Conservation (phyloP, 1,140 invertebrate species). For the Drosophila bifasciata region DNA sequence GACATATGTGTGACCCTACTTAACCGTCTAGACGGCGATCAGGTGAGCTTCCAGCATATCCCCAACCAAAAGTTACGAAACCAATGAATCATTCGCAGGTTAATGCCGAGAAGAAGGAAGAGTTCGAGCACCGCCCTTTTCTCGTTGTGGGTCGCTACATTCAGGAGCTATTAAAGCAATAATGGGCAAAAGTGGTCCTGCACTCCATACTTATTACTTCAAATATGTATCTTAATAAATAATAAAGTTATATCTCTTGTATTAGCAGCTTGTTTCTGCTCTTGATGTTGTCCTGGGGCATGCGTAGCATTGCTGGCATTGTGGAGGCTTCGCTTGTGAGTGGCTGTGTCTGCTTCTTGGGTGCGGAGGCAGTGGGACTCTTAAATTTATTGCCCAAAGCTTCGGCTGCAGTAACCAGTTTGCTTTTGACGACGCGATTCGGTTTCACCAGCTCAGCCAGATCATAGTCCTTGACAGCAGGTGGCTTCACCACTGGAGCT, state of each 20-base stretch:
- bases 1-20: conserved; percentile 96
- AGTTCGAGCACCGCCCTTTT: conserved; percentile 69
- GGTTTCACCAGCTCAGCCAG: conserved; percentile 75
- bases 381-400: conserved; percentile 52
- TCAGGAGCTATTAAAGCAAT: conserved; percentile 32
- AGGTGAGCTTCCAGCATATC: conserved; percentile 86
- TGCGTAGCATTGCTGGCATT: conserved; percentile 21
- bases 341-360: conserved; percentile 6
- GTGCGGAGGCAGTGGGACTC: not conserved
- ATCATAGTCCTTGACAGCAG: conserved; percentile 63
- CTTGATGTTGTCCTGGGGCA: conserved; percentile 36
- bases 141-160: conserved; percentile 61
- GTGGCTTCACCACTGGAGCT: not conserved
- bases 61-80: not conserved
- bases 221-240: not conserved
- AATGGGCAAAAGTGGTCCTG: too few species aligned
- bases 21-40: conserved; percentile 95
- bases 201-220: not conserved
- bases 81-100: conserved; percentile 33
- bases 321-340: conserved; percentile 5
- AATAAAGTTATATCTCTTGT: conserved; percentile 40
- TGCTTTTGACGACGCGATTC: conserved; percentile 76
- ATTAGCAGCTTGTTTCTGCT: conserved; percentile 61
- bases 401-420: conserved; percentile 65
- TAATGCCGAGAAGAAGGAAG: conserved; percentile 53